Base-by-base conservation (phyloP, 2,113 vertebrate species). In the Tauraco erythrolophus region DNA sequence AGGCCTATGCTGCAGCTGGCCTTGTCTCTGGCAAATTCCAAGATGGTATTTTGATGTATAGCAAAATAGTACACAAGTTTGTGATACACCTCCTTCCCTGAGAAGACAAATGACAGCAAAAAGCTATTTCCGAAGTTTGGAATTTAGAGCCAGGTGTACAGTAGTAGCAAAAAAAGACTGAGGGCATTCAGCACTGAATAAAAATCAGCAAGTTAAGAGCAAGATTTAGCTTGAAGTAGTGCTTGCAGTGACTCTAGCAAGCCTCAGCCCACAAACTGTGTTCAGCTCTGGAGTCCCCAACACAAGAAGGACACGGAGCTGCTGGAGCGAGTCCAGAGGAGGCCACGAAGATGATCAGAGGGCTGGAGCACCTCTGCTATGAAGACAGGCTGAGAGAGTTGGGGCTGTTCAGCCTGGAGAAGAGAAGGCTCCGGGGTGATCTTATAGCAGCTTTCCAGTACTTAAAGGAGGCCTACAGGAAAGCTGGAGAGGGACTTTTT, bases 151-250 rank as follows among this genome's bases (percentile, higher is more conserved):
- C 33, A 27, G 27, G 10, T 4, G 30, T 69, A 74, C 75, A 91
- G 30, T 60, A 53, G 54, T 3, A 53, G 19, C 25, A 66, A 72
- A 33, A 61, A 45, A 53, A 37, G 3, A 31, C 2, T 3, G 13
- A 57, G 27, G 27, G 23, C 22, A 48, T 35, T 58, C 21, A 24
- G 37, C 0, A 0, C 23, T 7, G 2, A 62, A 14, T 24, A n/a
- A 84, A 84, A 75, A 66, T 11, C 46, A 64, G 37, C 18, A 53
- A 25, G 14, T 2, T 31, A 23, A 87, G 21, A 60, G 28, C 2
- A 28, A 6, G 37, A 61, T 33, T 65, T 19, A 70, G 33, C 28
- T 8, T 4, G 18, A 81, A 92, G 54, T 45, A 70, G 33, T 2
- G 5, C 31, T 30, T 75, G 51, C 23, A 17, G 56, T 4, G 14